Percentiles rank a stretch among this genome's conserved stretches.
phyloP scores from a whole-genome alignment of 37 sponge, comb jelly and placozoan species.

The Crambe crambe region DNA sequence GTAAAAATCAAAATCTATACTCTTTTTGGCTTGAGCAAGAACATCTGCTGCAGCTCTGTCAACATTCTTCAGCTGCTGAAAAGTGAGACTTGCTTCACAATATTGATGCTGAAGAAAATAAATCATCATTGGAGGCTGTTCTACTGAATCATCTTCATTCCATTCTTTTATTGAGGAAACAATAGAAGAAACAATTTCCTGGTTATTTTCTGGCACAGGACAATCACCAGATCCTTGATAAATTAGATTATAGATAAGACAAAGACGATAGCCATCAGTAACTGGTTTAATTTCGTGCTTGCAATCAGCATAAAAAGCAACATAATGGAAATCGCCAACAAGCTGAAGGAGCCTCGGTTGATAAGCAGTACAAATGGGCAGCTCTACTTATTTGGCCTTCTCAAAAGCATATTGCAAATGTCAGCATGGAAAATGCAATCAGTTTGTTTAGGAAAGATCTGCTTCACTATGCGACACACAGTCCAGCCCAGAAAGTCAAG shows the following conservation, averaged over 20 bases:
- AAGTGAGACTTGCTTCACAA: conserved; percentile 37
- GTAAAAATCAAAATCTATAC: conserved; percentile 33
- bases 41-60: conserved; percentile 41
- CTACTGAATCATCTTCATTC: not conserved
- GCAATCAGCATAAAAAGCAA: conserved; percentile 39
- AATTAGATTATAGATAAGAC: conserved; percentile 46
- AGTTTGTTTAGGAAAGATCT: too few relatives aligned
- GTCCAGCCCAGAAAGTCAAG: too few relatives aligned
- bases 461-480: too few relatives aligned
- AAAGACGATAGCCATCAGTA: conserved; percentile 40
- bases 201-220: conserved; percentile 25
- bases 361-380: too few relatives aligned
- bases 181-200: not conserved
- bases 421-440: too few relatives aligned
- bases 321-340: conserved; percentile 31
- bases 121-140: conserved; percentile 17
- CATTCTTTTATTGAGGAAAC: conserved; percentile 27
- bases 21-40: not conserved
- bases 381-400: too few relatives aligned
- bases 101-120: conserved; percentile 36
- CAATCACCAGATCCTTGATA: not conserved
- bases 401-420: too few relatives aligned
- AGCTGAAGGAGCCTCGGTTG: too few relatives aligned
- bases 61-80: conserved; percentile 27
- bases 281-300: conserved; percentile 27